Base-by-base conservation (phyloP, 2,888 invertebrate species). In the Dilophus febrilis region DNA sequence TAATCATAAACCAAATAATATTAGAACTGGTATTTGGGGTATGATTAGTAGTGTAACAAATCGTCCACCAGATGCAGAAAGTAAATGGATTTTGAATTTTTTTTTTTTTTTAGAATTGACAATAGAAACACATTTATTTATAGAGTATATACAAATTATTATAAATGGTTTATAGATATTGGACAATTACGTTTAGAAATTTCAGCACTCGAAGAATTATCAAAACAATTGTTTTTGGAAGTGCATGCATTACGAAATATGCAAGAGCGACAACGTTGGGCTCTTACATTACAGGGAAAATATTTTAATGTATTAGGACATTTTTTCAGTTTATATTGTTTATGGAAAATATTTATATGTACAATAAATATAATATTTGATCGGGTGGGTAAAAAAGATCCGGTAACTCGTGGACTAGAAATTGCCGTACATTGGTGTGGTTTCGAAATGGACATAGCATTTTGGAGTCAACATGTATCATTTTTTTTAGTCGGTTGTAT, bases 331-430 rank as follows among this genome's bases (percentile, higher is more conserved):
- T 65, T 92, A 2, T 99, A 99, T 56, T 99, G 98, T 59, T 70
- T 90, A 44, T 97, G 95, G 90, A 99, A 99, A 69, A 98, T 99
- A 58, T 88, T 97, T 59, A 97, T 98, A 91, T 90, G 90, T 36
- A 92, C 92, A 40, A 85, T 98, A 45, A 99, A 98, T 65, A 99
- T 99, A 53, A 87, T 98, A 16, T 95, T 99, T 63, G 95, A 98
- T 63, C 76, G 98, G 39, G 97, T 98, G 2, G 98, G 97, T 1
- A 92, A 91, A 56, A 92, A 94, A 53, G 98, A 99, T 64, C 95
- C 97, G 0, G 94, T 99, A 3, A 97, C 98, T 0, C 69, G 87
- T 46, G 92, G 92, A 0, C 77, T 98, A 40, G 95, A 97, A 67
- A 88, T 98, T 44, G 87, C 90, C 4, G 90, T 98, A 0, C 84